A percentile compares a stretch with the other conserved stretches of the same genome.
These are phyloP conservation scores for Euwallacea fornicatus DNA, from an alignment of 1,140 invertebrate genomes.

Conservation along the genomic window DNA sequence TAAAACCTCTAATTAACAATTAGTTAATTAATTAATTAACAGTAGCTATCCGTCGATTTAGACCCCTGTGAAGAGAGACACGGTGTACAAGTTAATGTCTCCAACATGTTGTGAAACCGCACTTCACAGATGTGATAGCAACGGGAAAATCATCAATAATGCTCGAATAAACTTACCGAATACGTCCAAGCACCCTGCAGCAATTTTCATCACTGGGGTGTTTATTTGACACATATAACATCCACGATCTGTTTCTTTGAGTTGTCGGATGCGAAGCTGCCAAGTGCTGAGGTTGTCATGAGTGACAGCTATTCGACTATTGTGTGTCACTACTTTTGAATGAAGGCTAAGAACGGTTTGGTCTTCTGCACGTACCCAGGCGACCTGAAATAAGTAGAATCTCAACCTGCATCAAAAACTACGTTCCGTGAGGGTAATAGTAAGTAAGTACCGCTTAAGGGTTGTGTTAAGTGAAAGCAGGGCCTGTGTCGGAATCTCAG, in stretches of 20 bases:
- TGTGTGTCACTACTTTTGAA: conserved; percentile 85
- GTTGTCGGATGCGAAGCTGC: conserved; percentile 74
- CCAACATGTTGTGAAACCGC: no score
- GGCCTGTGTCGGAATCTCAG: no score
- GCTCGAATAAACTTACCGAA: conserved; percentile 64
- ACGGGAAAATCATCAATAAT: no score
- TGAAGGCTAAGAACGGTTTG: conserved; percentile 86
- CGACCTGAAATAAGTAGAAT: conserved; percentile 67
- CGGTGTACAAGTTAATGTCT: no score
- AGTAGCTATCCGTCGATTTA: no score
- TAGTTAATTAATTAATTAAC: no score
- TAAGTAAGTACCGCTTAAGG: neutral
- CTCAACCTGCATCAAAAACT: neutral
- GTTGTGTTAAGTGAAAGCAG: no score
- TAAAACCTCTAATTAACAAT: no score
- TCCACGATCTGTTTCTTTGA: conserved; percentile 72
- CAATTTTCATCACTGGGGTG: conserved; percentile 84
- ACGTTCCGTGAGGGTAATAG: neutral
- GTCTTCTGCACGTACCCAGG: conserved; percentile 87
- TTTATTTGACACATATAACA: conserved; percentile 90
- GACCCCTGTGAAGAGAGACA: no score
- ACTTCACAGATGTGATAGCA: no score
- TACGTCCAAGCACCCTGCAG: conserved; percentile 85
- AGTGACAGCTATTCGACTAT: conserved; percentile 65
- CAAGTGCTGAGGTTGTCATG: conserved; percentile 71